phyloP scores from a whole-genome alignment of 2,888 invertebrate genomes.

The Omphaloscelis lunosa region DNA sequence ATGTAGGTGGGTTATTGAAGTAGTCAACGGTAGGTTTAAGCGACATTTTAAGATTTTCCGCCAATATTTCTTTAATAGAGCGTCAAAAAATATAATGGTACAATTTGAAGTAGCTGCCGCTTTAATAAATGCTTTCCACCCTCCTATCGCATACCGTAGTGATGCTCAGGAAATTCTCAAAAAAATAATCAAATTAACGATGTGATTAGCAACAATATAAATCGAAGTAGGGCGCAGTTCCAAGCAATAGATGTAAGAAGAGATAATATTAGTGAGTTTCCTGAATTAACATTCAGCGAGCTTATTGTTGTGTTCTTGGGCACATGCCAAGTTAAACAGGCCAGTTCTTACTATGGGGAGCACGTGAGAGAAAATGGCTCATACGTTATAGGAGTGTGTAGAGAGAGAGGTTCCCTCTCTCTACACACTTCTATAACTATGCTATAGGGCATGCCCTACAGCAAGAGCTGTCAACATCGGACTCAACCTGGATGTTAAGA shows the following conservation, averaged over 20 bases:
- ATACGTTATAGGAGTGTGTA: no score
- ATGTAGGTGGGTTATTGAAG: no score
- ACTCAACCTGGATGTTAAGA: constrained; percentile 7
- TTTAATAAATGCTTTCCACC: constrained; percentile 2
- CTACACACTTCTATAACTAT: no score
- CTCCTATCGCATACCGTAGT: neutral
- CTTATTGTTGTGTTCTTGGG: neutral
- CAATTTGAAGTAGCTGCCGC: constrained; percentile 8
- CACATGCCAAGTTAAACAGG: constrained; percentile 9
- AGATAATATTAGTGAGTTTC: neutral
- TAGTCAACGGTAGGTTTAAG: no score
- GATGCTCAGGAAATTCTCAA: neutral
- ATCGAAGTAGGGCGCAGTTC: constrained; percentile 3
- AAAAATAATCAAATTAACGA: neutral
- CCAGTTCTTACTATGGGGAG: neutral
- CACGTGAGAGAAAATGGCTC: neutral
- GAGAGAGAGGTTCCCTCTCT: no score
- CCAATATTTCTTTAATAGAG: no score
- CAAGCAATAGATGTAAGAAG: neutral
- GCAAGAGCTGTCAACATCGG: no score
- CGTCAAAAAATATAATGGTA: neutral
- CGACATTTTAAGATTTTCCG: no score
- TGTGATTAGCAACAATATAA: constrained; percentile 6
- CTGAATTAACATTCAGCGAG: neutral
- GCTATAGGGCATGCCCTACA: no score